Conservation (phyloP, 2,113 vertebrate genomes). For the Cyanistes caeruleus region DNA sequence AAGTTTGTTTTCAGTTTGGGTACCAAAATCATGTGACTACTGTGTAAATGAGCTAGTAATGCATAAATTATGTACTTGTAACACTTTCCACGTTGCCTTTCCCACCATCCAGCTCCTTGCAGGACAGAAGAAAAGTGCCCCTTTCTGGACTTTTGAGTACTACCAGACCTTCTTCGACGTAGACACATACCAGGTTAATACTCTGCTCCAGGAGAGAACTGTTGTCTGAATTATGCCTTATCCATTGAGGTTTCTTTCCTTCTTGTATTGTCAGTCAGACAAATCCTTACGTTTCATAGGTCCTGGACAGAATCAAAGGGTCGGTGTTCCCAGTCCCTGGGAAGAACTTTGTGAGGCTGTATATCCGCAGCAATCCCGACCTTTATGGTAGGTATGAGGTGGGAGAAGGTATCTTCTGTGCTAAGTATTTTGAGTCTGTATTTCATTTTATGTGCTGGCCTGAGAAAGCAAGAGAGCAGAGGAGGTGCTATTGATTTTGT, state of each 20-base stretch:
- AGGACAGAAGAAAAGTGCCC: conserved; percentile 87
- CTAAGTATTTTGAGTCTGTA: not conserved
- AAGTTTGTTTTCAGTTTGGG: not conserved
- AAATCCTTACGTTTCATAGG: conserved; percentile 71
- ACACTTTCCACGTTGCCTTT: not conserved
- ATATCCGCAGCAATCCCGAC: conserved; percentile 92
- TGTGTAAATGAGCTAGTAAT: not conserved
- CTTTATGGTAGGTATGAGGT: conserved; percentile 85
- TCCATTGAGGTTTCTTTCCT: not conserved
- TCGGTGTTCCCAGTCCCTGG: conserved; percentile 90
- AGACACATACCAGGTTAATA: conserved; percentile 88
- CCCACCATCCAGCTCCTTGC: conserved; percentile 82
- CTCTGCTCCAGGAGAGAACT: not conserved
- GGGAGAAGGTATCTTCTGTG: not conserved
- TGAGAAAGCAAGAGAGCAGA: not conserved
- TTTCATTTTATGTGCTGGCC: not conserved
- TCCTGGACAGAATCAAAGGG: conserved; percentile 92
- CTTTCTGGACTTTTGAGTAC: conserved; percentile 98
- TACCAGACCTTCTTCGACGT: conserved; percentile 95
- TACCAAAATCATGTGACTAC: not conserved
- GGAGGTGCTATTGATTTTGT: not conserved
- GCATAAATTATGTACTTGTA: not conserved
- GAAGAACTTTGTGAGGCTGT: conserved; percentile 91
- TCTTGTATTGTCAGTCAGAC: not conserved
- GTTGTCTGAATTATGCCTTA: not conserved